Percentiles rank a stretch among this genome's conserved stretches.
Conservation (phyloP, 2,113 vertebrate species). For the Trematocara variabile region DNA sequence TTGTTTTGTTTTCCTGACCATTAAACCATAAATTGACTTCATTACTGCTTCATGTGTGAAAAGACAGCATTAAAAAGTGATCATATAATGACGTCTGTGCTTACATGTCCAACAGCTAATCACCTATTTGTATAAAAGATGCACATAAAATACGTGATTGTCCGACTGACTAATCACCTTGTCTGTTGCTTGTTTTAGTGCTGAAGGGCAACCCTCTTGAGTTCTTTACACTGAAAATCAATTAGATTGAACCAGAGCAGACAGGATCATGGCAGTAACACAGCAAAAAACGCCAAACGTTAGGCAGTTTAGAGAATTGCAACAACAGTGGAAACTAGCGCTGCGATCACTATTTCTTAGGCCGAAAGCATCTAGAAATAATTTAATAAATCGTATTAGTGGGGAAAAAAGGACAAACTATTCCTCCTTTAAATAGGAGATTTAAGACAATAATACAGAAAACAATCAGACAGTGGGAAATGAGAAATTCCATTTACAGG, state of each 20-base stretch:
- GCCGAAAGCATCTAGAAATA: not conserved
- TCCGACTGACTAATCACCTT: not conserved
- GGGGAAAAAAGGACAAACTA: not conserved
- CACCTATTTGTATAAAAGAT: not conserved
- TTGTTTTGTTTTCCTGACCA: not conserved
- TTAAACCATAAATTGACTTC: not conserved
- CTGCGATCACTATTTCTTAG: not conserved
- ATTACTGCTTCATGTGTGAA: not conserved
- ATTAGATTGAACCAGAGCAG: not conserved
- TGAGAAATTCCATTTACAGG: not conserved
- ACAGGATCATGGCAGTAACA: not conserved
- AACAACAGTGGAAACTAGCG: not conserved
- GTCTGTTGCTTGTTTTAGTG: not conserved
- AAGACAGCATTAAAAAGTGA: not conserved
- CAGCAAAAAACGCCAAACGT: not conserved
- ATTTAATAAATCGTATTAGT: not conserved
- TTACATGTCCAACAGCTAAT: not conserved
- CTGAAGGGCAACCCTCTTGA: not conserved
- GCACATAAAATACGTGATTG: not conserved
- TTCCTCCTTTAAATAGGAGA: rapidly evolving
- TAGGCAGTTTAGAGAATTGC: not conserved
- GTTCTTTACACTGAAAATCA: not conserved
- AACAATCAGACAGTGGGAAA: not conserved
- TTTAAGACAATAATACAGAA: not conserved
- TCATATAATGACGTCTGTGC: not conserved